Percentiles rank a stretch among this genome's conserved stretches.
Conservation (phyloP, 2,113 vertebrate genomes). For the Sitta europaea region DNA sequence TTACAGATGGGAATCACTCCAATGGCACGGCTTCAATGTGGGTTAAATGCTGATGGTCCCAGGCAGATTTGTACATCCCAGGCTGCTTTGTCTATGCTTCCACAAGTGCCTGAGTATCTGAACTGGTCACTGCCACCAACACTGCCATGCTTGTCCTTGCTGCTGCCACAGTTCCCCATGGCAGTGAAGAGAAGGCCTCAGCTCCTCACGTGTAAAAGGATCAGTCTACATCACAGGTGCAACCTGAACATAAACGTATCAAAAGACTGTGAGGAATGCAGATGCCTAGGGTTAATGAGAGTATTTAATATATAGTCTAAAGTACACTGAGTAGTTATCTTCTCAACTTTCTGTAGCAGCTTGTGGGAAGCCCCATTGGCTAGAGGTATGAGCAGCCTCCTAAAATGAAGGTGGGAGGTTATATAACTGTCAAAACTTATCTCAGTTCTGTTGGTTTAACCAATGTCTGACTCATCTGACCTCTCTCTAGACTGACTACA, state of each 20-base stretch:
- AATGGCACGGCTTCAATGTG: not conserved
- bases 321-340: not conserved
- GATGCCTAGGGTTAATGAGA: not conserved
- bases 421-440: conserved; percentile 27
- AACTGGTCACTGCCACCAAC: not conserved
- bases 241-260: not conserved
- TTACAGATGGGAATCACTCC: not conserved
- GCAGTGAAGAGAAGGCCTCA: not conserved
- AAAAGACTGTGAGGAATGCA: not conserved
- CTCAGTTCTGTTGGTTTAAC: conserved; percentile 8
- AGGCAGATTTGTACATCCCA: not conserved
- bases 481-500: not conserved
- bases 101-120: rapidly evolving
- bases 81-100: not conserved
- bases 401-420: not conserved
- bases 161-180: not conserved
- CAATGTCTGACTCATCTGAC: conserved; percentile 11
- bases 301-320: not conserved
- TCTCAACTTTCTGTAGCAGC: not conserved
- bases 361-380: not conserved
- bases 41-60: not conserved
- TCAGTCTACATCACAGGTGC: not conserved
- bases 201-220: not conserved
- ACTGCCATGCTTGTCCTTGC: not conserved
- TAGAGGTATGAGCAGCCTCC: not conserved